These are phyloP conservation scores for Epizoanthus rinbou DNA, from an alignment of 92 coral and sea anemone genomes.

Conservation along the genomic window DNA sequence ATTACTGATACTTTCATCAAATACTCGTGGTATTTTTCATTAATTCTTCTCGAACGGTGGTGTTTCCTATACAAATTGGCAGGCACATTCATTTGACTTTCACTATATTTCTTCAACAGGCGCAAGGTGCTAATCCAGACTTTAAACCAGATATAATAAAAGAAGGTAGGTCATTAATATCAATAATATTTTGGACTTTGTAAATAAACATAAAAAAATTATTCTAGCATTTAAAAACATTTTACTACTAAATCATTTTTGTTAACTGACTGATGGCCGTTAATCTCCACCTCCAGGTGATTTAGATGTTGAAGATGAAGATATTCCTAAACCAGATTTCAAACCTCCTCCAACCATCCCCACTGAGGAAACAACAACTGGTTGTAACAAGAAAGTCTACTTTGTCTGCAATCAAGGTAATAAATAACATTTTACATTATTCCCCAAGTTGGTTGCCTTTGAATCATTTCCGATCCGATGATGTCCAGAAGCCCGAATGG, in stretches of 20 bases:
- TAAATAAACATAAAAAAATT: neutral
- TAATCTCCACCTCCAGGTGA: conserved; percentile 52
- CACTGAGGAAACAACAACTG: conserved; percentile 83
- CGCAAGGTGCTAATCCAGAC: conserved; percentile 60
- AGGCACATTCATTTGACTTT: neutral
- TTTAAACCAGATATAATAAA: conserved; percentile 72
- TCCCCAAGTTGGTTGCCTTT: too few relatives aligned
- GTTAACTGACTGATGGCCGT: neutral
- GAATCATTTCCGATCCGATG: too few relatives aligned
- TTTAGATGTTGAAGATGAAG: conserved; percentile 94
- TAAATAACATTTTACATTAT: neutral
- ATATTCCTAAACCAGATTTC: conserved; percentile 84
- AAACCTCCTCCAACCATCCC: conserved; percentile 89
- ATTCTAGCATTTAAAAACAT: neutral
- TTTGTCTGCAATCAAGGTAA: conserved; percentile 92
- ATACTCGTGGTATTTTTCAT: too few relatives aligned
- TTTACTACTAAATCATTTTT: too few relatives aligned
- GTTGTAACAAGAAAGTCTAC: conserved; percentile 97
- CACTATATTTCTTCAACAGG: neutral
- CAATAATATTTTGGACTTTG: neutral
- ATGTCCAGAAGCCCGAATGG: too few relatives aligned
- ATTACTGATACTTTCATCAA: too few relatives aligned
- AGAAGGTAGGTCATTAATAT: conserved; percentile 51
- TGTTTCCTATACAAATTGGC: too few relatives aligned
- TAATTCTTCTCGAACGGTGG: too few relatives aligned